A percentile compares a stretch with the other conserved stretches of the same genome.
These are phyloP conservation scores for Diachrysia chrysitis DNA, from an alignment of 2,888 invertebrate genomes.

Conservation along the genomic window DNA sequence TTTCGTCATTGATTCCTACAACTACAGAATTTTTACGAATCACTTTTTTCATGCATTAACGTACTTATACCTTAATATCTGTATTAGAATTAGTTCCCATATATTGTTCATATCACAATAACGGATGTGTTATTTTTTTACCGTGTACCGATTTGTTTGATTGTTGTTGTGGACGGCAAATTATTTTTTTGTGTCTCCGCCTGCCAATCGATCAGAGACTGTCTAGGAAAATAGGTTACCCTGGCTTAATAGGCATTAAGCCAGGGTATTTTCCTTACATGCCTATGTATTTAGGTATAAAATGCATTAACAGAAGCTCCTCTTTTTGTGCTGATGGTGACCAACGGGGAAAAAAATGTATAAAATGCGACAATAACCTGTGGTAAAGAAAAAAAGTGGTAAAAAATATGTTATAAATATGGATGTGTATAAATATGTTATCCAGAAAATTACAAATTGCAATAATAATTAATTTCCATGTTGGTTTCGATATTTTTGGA, in stretches of 20 bases:
- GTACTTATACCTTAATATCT: slow-evolving; percentile 18
- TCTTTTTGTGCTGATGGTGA: too few species aligned
- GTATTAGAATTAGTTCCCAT: slow-evolving; percentile 22
- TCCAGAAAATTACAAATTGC: too few species aligned
- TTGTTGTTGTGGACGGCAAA: neutral
- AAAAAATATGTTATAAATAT: too few species aligned
- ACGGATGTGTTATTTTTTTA: neutral
- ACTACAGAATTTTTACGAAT: slow-evolving; percentile 33
- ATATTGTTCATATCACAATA: slow-evolving; percentile 20
- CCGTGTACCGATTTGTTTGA: neutral
- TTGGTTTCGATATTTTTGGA: too few species aligned
- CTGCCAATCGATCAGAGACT: neutral
- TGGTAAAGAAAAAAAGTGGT: neutral
- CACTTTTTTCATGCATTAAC: slow-evolving; percentile 20
- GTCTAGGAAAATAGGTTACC: neutral
- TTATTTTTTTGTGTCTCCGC: slow-evolving; percentile 1
- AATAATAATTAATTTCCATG: too few species aligned
- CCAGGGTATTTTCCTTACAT: too few species aligned
- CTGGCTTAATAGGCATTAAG: neutral
- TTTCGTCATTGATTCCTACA: slow-evolving; percentile 41
- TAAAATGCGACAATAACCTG: too few species aligned
- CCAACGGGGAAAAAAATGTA: too few species aligned
- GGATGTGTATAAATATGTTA: neutral
- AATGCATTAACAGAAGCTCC: too few species aligned
- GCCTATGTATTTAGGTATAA: neutral